Conservation (phyloP, 2,888 invertebrate species). For the Hylaea fasciaria region DNA sequence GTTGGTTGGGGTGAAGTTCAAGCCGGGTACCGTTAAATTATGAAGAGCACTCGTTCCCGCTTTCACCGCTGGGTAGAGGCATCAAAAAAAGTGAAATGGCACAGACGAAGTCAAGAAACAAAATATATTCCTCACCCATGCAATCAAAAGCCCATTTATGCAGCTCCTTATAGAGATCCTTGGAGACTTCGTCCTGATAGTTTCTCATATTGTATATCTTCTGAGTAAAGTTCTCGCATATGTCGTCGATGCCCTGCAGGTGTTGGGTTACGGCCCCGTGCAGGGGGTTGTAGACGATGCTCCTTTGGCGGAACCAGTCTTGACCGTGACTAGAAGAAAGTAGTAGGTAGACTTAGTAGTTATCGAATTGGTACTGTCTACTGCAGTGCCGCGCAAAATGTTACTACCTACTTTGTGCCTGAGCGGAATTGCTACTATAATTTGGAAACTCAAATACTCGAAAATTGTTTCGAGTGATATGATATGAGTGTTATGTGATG, state of each 20-base stretch:
- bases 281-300: constrained; percentile 78
- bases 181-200: constrained; percentile 86
- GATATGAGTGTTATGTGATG: too few relatives aligned
- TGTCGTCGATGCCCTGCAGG: constrained; percentile 68
- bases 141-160: constrained; percentile 89
- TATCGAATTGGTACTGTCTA: background rate
- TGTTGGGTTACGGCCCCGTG: constrained; percentile 65
- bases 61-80: too few relatives aligned
- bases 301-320: constrained; percentile 85
- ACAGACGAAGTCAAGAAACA: too few relatives aligned
- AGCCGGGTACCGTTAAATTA: too few relatives aligned
- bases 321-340: constrained; percentile 77
- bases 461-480: too few relatives aligned
- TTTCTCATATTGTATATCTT: constrained; percentile 84
- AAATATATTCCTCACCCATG: constrained; percentile 68
- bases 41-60: too few relatives aligned
- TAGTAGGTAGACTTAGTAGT: too few relatives aligned
- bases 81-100: too few relatives aligned
- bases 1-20: too few relatives aligned
- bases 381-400: background rate
- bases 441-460: too few relatives aligned
- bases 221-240: constrained; percentile 64
- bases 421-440: too few relatives aligned
- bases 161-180: constrained; percentile 84
- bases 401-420: too few relatives aligned